Evolutionary conservation across 2,797 vertebrate genomes (phyloP).

Genomic region (Siniperca scherzeri): DNA sequence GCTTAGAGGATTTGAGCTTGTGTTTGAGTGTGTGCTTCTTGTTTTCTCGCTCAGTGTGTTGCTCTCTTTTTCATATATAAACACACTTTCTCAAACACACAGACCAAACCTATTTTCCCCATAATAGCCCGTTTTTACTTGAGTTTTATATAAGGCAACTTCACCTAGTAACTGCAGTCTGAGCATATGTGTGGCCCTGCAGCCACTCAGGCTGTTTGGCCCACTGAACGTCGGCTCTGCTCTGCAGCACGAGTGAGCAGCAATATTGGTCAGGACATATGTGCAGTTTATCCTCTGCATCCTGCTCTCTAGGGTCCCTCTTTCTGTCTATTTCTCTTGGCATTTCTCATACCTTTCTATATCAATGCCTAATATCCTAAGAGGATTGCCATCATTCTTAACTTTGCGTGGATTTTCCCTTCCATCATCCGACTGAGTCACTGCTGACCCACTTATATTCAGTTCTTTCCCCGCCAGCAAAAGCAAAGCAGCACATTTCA

Average conservation of each 20-base stretch:
- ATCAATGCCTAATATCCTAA: background rate
- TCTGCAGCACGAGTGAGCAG: slow-evolving; percentile 45
- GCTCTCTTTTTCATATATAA: background rate
- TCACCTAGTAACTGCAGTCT: slow-evolving; percentile 53
- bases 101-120: background rate
- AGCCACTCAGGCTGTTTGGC: slow-evolving; percentile 30
- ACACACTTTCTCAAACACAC: background rate
- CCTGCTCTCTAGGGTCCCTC: background rate
- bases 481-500: slow-evolving; percentile 57
- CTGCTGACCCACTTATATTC: slow-evolving; percentile 67
- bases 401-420: slow-evolving; percentile 29
- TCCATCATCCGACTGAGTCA: slow-evolving; percentile 54
- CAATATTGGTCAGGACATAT: slow-evolving; percentile 3
- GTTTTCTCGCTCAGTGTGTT: background rate
- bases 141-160: slow-evolving; percentile 43
- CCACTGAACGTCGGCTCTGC: slow-evolving; percentile 45
- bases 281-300: background rate
- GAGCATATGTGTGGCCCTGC: slow-evolving; percentile 36
- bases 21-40: slow-evolving; percentile 2
- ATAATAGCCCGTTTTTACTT: slow-evolving; percentile 17
- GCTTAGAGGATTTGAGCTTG: background rate
- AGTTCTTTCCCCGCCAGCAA: slow-evolving; percentile 34
- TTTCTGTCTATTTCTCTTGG: background rate
- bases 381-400: slow-evolving; percentile 15
- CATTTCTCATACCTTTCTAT: too few species aligned